Conservation (phyloP, 2,113 vertebrate species). For the Bettongia penicillata region DNA sequence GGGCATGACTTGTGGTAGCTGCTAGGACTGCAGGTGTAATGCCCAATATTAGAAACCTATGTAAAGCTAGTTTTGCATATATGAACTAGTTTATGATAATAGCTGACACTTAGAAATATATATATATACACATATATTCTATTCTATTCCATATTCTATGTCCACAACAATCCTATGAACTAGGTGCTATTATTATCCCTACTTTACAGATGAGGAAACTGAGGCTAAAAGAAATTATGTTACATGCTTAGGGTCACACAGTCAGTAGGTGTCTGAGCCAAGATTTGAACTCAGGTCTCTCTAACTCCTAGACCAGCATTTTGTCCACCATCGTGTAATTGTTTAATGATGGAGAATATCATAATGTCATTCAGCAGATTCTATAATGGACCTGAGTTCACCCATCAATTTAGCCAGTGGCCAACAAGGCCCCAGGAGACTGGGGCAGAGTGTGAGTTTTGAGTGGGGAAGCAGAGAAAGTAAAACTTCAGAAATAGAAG, state of each 20-base stretch:
- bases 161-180: neutral
- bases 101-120: neutral
- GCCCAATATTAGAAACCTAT: neutral
- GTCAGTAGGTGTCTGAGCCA: neutral
- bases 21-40: neutral
- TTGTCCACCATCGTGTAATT: neutral
- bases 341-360: neutral
- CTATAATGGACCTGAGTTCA: neutral
- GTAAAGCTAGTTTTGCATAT: neutral
- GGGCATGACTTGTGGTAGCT: neutral
- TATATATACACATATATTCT: neutral
- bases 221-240: neutral
- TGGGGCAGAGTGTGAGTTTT: neutral
- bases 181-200: neutral
- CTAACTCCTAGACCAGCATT: neutral
- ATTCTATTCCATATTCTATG: neutral
- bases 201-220: neutral
- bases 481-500: neutral
- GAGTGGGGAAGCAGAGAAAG: neutral
- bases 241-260: neutral
- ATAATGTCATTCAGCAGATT: neutral
- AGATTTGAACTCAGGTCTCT: neutral
- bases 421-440: neutral
- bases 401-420: neutral
- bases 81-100: neutral